Base-by-base conservation (phyloP, 1,140 invertebrate species). In the Pygmarrhopalites habei region DNA sequence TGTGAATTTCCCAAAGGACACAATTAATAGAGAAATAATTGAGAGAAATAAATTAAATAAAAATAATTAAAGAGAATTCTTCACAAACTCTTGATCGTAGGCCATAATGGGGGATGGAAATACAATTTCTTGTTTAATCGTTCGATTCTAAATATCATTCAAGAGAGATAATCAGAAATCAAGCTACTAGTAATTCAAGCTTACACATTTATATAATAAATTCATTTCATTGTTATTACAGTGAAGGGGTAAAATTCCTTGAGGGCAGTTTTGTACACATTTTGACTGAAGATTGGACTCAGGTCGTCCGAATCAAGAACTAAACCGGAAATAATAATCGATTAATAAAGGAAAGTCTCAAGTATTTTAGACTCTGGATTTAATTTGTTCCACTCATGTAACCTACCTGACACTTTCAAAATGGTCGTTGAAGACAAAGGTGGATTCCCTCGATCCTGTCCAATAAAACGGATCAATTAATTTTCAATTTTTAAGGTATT, bases 71-170 rank as follows among this genome's bases (percentile, higher is more conserved):
- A n/a, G n/a, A n/a, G n/a, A n/a, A n/a, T n/a, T n/a, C n/a, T n/a
- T n/a, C n/a, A n/a, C n/a, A n/a, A n/a, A n/a, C n/a, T 90, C 88
- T 72, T 88, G 85, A 72, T 91, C 88, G 47, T 81, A 83, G 0
- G 89, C 89, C 57, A 81, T 79, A 7, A 92, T 89, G 2, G 83
- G 81, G 1, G 84, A 83, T 2, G 81, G 76, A 71, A 90, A 86
- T 35, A 78, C 74, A 1, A 92, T 75, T 61, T 84, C 82, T 62
- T 81, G 78, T 66, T 86, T 83, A 30, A 89, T 84, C 43, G 79
- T 76, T 52, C 80, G 79, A 0, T 84, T 83, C 86, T 89, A 73
- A 32, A 58, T 14, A 43, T 15, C 30, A 51, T 32, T 19, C 10
- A 58, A n/a, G n/a, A n/a, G n/a, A n/a, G n/a, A n/a, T n/a, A n/a